Percentiles rank a stretch among this genome's conserved stretches.
Evolutionary conservation across 2,113 vertebrate species (phyloP).

Genomic region (Telmatochromis sp.): DNA sequence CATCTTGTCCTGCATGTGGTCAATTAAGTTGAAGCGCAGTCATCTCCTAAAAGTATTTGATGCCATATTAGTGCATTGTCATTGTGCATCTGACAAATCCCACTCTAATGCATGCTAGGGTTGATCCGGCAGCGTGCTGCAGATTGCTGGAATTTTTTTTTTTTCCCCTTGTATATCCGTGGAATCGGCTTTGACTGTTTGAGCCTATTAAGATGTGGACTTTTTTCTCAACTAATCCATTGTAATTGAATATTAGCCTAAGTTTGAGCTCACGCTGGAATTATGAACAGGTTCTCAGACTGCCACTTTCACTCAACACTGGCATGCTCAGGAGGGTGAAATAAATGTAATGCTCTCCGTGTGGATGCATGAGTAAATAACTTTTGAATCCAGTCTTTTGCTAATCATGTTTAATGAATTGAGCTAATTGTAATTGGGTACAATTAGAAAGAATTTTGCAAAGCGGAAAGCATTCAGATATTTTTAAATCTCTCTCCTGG

Average conservation of each 20-base stretch:
- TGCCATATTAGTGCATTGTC: slow-evolving; percentile 24
- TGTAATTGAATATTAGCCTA: slow-evolving; percentile 71
- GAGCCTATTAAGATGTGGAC: slow-evolving; percentile 53
- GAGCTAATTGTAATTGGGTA: slow-evolving; percentile 65
- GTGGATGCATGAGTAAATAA: slow-evolving; percentile 43
- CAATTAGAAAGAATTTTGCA: slow-evolving; percentile 59
- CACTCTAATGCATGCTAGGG: slow-evolving; percentile 2
- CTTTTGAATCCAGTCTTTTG: slow-evolving; percentile 40
- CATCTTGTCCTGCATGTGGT: slow-evolving; percentile 2
- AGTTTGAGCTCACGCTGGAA: slow-evolving; percentile 55
- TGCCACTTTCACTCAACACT: slow-evolving; percentile 23
- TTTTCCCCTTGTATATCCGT: slow-evolving; percentile 17
- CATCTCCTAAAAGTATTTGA: slow-evolving; percentile 26
- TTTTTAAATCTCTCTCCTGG: slow-evolving; percentile 54
- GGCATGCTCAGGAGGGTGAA: slow-evolving; percentile 2
- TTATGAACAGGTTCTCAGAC: slow-evolving; percentile 45
- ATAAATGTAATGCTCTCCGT: slow-evolving; percentile 14
- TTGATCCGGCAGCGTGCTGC: slow-evolving; percentile 1
- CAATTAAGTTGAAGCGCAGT: slow-evolving; percentile 29
- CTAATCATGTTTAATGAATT: slow-evolving; percentile 66
- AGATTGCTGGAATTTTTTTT: background rate
- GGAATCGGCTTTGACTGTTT: slow-evolving; percentile 61
- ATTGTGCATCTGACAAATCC: slow-evolving; percentile 43
- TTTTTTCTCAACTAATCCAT: slow-evolving; percentile 54
- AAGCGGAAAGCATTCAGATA: slow-evolving; percentile 39